Conservation (phyloP, 2,888 invertebrate species). For the Tetropium fuscum region DNA sequence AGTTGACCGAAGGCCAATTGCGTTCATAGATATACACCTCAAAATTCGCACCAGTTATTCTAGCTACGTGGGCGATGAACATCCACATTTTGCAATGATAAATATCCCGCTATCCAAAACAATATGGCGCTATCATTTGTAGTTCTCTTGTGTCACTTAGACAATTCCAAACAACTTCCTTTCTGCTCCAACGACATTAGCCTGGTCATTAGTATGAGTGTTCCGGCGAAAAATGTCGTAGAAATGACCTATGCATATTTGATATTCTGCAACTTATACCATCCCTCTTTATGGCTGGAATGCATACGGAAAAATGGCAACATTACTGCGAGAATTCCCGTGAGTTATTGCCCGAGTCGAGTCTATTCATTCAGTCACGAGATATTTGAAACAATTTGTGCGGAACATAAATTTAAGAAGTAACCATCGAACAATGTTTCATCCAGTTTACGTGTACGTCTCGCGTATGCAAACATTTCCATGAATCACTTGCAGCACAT, state of each 20-base stretch:
- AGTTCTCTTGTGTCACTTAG: no score
- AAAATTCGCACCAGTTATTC: no score
- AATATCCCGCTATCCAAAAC: no score
- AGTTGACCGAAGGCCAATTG: no score
- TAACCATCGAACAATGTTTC: constrained; percentile 53
- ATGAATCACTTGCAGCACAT: constrained; percentile 55
- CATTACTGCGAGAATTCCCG: constrained; percentile 34
- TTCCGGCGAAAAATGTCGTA: no score
- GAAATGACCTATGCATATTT: constrained; percentile 6
- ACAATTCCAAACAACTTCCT: no score
- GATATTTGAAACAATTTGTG: constrained; percentile 40
- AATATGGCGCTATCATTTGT: no score
- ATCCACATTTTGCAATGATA: no score
- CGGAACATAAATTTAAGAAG: constrained; percentile 49
- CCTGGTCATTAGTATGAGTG: no score
- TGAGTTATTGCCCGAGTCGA: constrained; percentile 32
- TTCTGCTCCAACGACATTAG: no score
- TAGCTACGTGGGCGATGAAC: no score
- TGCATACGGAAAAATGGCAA: constrained; percentile 41
- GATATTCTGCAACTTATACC: constrained; percentile 23
- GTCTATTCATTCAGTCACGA: constrained; percentile 35
- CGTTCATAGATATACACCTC: no score
- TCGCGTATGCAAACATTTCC: constrained; percentile 51
- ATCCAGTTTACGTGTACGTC: constrained; percentile 46
- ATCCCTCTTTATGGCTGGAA: constrained; percentile 36